Evolutionary conservation across 2,113 vertebrate genomes (phyloP).

Genomic region (Hydrochoerus hydrochaeris): DNA sequence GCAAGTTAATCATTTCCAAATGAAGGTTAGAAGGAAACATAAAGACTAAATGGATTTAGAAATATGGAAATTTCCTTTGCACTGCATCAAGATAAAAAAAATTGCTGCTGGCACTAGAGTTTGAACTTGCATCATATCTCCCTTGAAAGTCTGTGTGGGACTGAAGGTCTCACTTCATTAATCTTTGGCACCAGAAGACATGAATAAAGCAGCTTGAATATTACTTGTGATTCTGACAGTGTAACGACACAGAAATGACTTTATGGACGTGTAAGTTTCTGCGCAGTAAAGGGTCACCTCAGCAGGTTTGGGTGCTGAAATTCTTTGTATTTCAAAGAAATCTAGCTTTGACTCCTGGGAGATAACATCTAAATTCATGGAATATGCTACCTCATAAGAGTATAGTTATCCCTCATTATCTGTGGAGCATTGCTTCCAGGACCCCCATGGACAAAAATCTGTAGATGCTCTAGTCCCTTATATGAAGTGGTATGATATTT

Average conservation of each 20-base stretch:
- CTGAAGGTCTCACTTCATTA: background rate
- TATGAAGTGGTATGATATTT: background rate
- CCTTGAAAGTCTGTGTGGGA: background rate
- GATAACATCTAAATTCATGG: background rate
- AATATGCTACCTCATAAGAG: background rate
- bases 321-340: background rate
- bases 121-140: background rate
- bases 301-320: background rate
- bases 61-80: background rate
- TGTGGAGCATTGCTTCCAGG: background rate
- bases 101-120: background rate
- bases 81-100: background rate
- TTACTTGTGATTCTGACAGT: background rate
- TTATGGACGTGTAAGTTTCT: background rate
- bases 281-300: background rate
- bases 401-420: background rate
- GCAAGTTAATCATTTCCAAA: background rate
- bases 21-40: background rate
- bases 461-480: background rate
- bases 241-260: background rate
- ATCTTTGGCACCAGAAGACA: background rate
- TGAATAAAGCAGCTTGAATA: background rate
- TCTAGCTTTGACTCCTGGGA: background rate
- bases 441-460: background rate
- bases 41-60: background rate